Percentiles rank a stretch among this genome's conserved stretches.
These are phyloP conservation scores for Semaprochilodus insignis DNA, from an alignment of 2,797 vertebrate species.

Conservation along the genomic window DNA sequence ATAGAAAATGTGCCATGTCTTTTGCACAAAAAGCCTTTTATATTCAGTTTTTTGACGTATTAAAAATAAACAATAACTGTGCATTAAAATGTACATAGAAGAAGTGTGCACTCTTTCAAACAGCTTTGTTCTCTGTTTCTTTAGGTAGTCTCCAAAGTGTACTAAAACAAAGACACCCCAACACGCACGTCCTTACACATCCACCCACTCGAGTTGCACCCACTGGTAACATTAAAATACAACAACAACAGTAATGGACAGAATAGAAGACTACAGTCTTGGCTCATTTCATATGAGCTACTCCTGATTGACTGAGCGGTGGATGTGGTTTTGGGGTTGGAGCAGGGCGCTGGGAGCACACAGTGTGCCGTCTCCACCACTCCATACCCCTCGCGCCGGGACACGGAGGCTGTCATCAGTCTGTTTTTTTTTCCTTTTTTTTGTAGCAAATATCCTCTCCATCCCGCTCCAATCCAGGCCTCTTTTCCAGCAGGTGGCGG, in stretches of 20 bases:
- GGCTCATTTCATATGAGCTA: constrained; percentile 53
- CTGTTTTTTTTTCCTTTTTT: constrained; percentile 61
- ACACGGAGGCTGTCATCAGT: constrained; percentile 72
- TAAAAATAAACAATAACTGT: too few relatives aligned
- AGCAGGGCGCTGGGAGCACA: constrained; percentile 41
- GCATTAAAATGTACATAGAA: too few relatives aligned
- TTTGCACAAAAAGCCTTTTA: too few relatives aligned
- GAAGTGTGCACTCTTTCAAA: too few relatives aligned
- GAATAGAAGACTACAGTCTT: constrained; percentile 45
- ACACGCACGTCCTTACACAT: constrained; percentile 35
- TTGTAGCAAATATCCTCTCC: constrained; percentile 69
- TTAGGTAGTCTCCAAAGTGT: not conserved
- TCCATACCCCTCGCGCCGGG: constrained; percentile 65
- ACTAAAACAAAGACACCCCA: not conserved
- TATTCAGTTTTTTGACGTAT: too few relatives aligned
- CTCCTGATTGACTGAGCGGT: constrained; percentile 44
- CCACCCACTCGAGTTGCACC: constrained; percentile 24
- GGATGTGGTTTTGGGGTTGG: constrained; percentile 51
- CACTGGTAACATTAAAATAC: constrained; percentile 50
- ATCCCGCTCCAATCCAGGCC: constrained; percentile 69
- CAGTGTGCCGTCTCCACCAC: constrained; percentile 53
- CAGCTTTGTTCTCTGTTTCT: too few relatives aligned
- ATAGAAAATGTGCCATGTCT: too few relatives aligned
- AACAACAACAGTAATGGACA: constrained; percentile 45
- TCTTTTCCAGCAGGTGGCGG: constrained; percentile 76